Percentiles rank a stretch among this genome's conserved stretches.
These are phyloP conservation scores for Idris sp. DNA, from an alignment of 1,140 invertebrate genomes.

Conservation along the genomic window DNA sequence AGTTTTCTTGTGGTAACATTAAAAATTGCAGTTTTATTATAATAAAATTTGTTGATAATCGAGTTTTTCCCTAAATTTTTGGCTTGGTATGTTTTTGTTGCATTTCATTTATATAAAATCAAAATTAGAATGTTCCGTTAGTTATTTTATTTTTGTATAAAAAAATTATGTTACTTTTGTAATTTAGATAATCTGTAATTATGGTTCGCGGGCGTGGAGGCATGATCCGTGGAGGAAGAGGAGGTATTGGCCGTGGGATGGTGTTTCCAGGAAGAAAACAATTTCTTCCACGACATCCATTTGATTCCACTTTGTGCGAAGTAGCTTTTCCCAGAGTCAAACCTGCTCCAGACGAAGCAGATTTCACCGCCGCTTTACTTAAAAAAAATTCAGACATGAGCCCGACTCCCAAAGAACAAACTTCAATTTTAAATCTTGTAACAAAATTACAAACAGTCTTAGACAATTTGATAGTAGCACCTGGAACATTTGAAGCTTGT, in stretches of 20 bases:
- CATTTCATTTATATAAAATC: too few relatives aligned
- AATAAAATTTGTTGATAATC: too few relatives aligned
- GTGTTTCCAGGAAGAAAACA: conserved; percentile 84
- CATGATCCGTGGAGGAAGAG: conserved; percentile 81
- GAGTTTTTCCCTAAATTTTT: too few relatives aligned
- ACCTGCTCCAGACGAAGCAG: conserved; percentile 87
- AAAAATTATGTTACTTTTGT: too few relatives aligned
- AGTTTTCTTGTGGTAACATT: too few relatives aligned
- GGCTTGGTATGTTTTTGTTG: too few relatives aligned
- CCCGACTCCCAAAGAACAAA: conserved; percentile 92
- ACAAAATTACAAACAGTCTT: conserved; percentile 95
- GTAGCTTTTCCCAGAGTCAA: conserved; percentile 92
- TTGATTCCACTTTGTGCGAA: conserved; percentile 93
- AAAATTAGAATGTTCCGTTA: too few relatives aligned
- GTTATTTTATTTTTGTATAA: too few relatives aligned
- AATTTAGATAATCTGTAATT: conserved; percentile 39
- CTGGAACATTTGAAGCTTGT: conserved; percentile 95
- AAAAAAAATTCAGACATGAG: conserved; percentile 94
- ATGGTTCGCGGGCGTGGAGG: conserved; percentile 81
- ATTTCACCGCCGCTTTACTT: conserved; percentile 91
- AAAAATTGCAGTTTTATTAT: too few relatives aligned
- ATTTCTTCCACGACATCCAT: conserved; percentile 91
- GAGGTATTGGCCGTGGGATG: conserved; percentile 84
- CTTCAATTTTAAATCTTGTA: conserved; percentile 93
- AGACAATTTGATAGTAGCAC: conserved; percentile 95